Base-by-base conservation (phyloP, 2,888 invertebrate genomes). In the Lamproptera curius region DNA sequence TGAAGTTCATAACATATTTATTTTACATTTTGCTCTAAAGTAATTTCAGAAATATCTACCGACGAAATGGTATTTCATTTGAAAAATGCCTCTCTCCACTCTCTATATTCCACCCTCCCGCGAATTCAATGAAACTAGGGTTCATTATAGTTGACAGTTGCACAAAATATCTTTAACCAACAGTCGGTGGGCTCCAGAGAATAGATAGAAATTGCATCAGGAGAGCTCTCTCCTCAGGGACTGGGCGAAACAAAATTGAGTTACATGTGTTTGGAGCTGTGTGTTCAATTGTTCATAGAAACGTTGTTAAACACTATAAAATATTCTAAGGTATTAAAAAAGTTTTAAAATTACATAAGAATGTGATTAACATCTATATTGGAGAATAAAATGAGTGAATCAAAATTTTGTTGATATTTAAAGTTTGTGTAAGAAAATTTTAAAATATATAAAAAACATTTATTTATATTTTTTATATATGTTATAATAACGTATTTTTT, bases 71-170 rank as follows among this genome's bases (percentile, higher is more conserved):
- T 33, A 13, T 11, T 23, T 34, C 16, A 11, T 16, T 20, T 34
- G 15, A 15, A 16, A 31, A 45, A 15, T 6, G 16, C 33, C 10
- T 38, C 20, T 20, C 23, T 20, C 35, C 35, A n/a, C 23, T 14
- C 23, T 15, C 28, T 13, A 16, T 16, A 20, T 10, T 13, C 33
- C 26, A 26, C 43, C 43, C 48, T 39, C 8, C n/a, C 9, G 39
- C 17, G 28, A 43, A 48, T 43, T 48, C 26, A 39, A 42, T 35
- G 35, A 39, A 39, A 39, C 34, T 39, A 15, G 39, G 48, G 39
- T 43, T 43, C 43, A 39, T 42, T 44, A 42, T 38, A 50, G 46
- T 42, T 50, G 54, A 54, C 54, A 54, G 54, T 51, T 51, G 54
- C 50, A 54, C 51, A 42, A 45, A 50, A 50, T 50, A 54, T 49